Conservation (phyloP, 2,797 vertebrate species). For the Sphaeramia orbicularis region DNA sequence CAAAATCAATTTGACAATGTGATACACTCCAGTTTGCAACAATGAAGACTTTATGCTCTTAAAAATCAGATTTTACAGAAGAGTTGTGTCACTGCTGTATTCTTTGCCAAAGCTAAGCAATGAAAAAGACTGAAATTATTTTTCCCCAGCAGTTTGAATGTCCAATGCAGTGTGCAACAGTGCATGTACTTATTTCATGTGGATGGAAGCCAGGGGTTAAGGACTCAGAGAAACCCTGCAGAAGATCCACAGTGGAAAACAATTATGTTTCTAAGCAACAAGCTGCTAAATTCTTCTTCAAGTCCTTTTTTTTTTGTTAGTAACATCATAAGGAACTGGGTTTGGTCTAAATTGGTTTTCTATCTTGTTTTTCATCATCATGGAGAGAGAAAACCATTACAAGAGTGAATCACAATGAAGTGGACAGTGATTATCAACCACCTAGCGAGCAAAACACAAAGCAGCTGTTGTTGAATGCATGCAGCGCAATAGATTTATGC, state of each 20-base stretch:
- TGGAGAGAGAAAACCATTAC: conserved; percentile 25
- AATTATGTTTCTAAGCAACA: conserved; percentile 59
- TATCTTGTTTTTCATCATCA: conserved; percentile 21
- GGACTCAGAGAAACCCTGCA: neutral
- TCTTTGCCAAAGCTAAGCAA: neutral
- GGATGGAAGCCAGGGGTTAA: neutral
- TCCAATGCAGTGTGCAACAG: neutral
- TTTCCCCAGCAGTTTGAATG: neutral
- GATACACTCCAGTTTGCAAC: neutral
- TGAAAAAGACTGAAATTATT: neutral
- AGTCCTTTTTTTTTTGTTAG: neutral
- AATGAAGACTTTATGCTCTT: neutral
- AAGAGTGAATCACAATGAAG: conserved; percentile 15
- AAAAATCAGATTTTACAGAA: neutral
- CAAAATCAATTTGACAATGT: conserved; percentile 3
- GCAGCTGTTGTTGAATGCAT: conserved; percentile 4
- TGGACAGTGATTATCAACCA: neutral
- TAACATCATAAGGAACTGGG: neutral
- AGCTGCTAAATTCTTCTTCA: conserved; percentile 6
- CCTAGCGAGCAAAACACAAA: conserved; percentile 7
- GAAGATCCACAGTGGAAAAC: conserved; percentile 20
- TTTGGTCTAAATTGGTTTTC: conserved; percentile 1
- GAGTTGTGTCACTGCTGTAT: neutral
- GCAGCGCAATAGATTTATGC: neutral
- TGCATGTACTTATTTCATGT: neutral